phyloP scores from a whole-genome alignment of 2,888 invertebrate genomes.

The Spisula subtruncata region DNA sequence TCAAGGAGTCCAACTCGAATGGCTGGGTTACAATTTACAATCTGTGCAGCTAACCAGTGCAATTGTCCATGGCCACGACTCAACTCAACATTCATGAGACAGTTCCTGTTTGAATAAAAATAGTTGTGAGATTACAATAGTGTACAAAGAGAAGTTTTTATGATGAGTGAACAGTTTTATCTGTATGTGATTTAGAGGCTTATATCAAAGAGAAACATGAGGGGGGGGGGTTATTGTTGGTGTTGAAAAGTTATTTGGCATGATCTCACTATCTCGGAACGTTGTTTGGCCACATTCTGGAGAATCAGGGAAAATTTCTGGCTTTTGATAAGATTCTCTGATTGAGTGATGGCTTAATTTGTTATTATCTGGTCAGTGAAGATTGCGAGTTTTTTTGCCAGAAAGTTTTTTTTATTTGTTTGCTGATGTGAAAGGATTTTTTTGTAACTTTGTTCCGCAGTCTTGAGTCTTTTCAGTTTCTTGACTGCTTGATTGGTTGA shows the following conservation, averaged over 20 bases:
- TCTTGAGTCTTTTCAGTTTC: no score
- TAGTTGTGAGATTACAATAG: neutral
- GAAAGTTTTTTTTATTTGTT: neutral
- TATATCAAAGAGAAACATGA: neutral
- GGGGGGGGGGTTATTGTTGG: neutral
- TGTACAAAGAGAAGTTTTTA: neutral
- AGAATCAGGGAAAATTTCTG: neutral
- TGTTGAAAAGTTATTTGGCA: conserved; percentile 22
- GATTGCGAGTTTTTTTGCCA: neutral
- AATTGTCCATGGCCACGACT: no score
- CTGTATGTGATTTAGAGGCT: neutral
- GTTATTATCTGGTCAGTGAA: neutral
- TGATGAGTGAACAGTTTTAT: neutral
- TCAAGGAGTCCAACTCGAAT: no score
- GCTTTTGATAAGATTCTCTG: conserved; percentile 2
- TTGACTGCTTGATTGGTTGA: no score
- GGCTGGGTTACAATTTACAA: no score
- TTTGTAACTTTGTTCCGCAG: no score
- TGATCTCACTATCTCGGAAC: neutral
- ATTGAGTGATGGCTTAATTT: conserved; percentile 11
- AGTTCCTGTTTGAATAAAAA: neutral
- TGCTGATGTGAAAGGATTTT: no score
- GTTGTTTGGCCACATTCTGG: conserved; percentile 10
- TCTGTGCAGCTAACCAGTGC: no score
- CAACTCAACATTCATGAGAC: no score